Evolutionary conservation across 2,113 vertebrate species (phyloP).

Genomic region (Tetraodon nigroviridis): DNA sequence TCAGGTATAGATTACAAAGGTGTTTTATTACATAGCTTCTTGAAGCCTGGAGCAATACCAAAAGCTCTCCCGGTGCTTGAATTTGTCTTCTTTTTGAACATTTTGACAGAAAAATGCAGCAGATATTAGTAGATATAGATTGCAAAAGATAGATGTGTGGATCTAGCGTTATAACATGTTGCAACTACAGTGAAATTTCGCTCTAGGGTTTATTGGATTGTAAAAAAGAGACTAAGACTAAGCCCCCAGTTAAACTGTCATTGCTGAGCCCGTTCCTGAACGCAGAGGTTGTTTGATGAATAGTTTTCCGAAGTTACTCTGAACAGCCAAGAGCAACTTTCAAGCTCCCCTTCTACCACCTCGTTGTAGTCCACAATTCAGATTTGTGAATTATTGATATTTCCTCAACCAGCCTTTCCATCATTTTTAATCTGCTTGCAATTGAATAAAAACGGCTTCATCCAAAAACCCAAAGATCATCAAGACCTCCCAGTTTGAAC

Average conservation of each 20-base stretch:
- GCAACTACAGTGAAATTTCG: neutral
- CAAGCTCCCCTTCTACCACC: slow-evolving; percentile 17
- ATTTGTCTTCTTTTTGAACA: no score
- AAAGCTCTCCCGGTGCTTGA: no score
- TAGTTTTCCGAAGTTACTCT: slow-evolving; percentile 39
- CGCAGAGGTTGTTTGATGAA: slow-evolving; percentile 36
- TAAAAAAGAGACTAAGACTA: slow-evolving; percentile 4
- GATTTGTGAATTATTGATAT: slow-evolving; percentile 61
- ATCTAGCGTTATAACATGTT: no score
- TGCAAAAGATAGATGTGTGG: no score
- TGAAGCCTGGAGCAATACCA: no score
- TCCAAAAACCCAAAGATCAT: no score
- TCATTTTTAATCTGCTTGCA: slow-evolving; percentile 42
- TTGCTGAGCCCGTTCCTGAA: slow-evolving; percentile 10
- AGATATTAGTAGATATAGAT: no score
- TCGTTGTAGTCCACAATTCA: slow-evolving; percentile 40
- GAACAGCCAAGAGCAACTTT: slow-evolving; percentile 49
- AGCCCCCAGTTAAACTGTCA: slow-evolving; percentile 17
- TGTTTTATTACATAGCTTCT: no score
- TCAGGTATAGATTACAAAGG: no score
- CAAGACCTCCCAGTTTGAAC: no score
- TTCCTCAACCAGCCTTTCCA: slow-evolving; percentile 45
- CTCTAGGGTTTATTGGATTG: neutral
- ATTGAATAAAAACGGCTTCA: slow-evolving; percentile 26
- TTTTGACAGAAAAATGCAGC: no score